Evolutionary conservation across 1,140 invertebrate genomes (phyloP), one percentile per base, ranked within the genome.

Genomic region (Cyclargus thomasi): DNA sequence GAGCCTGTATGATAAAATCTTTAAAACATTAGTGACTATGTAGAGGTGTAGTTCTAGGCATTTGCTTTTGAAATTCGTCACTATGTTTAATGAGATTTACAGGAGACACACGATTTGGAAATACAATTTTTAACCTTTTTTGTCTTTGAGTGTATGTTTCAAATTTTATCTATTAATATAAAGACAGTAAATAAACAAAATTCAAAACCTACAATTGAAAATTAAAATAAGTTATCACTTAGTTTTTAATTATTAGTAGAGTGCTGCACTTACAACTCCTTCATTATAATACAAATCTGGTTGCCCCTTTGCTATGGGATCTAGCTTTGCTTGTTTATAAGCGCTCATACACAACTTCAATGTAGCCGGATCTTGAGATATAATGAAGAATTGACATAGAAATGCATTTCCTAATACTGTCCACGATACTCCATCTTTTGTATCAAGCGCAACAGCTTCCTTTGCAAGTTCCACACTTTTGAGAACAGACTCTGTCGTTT

Each of bases 211-310:
- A n/a, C n/a, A n/a, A n/a, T n/a, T 5, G 29, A 29, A 29, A 29
- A 29, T 29, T 29, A 29, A 0, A 8, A 29, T 29, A 29, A 29
- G 5, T 29, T 8, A 29, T 7, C 29, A 29, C 8, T 7, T 29
- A 29, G 0, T 2, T 29, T 29, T 29, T 0, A 29, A 47, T 16
- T 7, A 47, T 47, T 47, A 47, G 39, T 63, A 35, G n/a, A n/a
- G n/a, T n/a, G n/a, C n/a, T 20, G 74, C 77, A 92, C 93, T 93
- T 91, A 97, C 96, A 75, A 96, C 93, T 65, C 94, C 95, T 92
- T 95, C 95, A 85, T 97, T 98, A 80, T 95, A 97, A 91, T 96
- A 95, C 39, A 97, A 91, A 92, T 97, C 95, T 1, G 96, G 93
- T 81, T 95, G 95, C 72, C 93, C 94, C 78, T 89, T 93, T 1